A percentile compares a stretch with the other conserved stretches of the same genome.
Evolutionary conservation across 2,888 invertebrate species (phyloP).

Genomic region (Cheilosia variabilis): DNA sequence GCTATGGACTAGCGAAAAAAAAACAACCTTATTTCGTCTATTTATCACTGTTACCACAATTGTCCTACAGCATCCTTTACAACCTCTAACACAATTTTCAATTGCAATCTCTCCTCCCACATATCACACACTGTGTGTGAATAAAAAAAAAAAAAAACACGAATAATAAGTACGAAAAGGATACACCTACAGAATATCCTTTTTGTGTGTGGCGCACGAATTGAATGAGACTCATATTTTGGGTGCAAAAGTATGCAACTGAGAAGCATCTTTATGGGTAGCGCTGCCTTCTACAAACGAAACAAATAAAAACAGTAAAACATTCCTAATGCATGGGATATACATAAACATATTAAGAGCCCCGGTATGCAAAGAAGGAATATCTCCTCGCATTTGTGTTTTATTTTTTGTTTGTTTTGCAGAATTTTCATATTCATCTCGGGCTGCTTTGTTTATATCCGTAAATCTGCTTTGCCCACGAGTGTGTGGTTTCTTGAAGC

Average conservation of each 20-base stretch:
- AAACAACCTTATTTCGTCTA: conserved; percentile 53
- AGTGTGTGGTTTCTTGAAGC: conserved; percentile 41
- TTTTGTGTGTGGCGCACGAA: conserved; percentile 10
- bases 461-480: conserved; percentile 33
- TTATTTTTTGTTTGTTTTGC: conserved; percentile 2
- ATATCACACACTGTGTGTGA: conserved; percentile 2
- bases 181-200: neutral
- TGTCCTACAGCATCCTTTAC: conserved; percentile 71
- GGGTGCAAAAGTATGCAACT: conserved; percentile 39
- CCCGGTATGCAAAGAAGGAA: conserved; percentile 38
- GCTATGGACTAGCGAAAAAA: conserved; percentile 13
- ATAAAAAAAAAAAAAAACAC: neutral
- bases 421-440: conserved; percentile 41
- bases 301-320: conserved; percentile 48
- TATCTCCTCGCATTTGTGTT: conserved; percentile 10
- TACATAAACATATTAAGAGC: conserved; percentile 48
- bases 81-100: conserved; percentile 66
- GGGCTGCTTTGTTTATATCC: conserved; percentile 44
- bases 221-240: conserved; percentile 53
- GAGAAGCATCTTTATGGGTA: conserved; percentile 46
- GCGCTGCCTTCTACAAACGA: neutral
- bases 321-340: conserved; percentile 49
- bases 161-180: conserved; percentile 32
- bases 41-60: conserved; percentile 73
- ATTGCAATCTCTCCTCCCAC: conserved; percentile 52